Percentiles rank a stretch among this genome's conserved stretches.
These are phyloP conservation scores for Cosmorhoe ocellata DNA, from an alignment of 2,888 invertebrate species.

Conservation along the genomic window DNA sequence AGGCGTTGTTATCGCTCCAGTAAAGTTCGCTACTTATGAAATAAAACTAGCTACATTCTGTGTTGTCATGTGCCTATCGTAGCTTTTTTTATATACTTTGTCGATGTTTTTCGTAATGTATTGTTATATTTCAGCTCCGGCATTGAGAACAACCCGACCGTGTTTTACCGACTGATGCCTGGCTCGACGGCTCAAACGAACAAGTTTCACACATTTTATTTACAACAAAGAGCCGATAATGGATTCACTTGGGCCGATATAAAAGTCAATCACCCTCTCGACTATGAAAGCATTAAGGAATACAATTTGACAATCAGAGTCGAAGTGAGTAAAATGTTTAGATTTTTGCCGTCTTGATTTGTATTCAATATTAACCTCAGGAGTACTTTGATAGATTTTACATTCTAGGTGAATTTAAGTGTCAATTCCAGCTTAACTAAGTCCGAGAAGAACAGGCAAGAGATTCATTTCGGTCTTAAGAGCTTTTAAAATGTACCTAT, in stretches of 20 bases:
- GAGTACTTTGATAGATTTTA: too few species aligned
- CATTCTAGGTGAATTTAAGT: too few species aligned
- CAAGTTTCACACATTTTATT: constrained; percentile 96
- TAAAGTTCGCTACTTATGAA: constrained; percentile 27
- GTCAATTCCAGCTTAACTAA: too few species aligned
- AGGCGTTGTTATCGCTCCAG: constrained; percentile 27
- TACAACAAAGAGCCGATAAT: constrained; percentile 96
- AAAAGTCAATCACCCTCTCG: constrained; percentile 97
- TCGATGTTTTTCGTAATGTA: constrained; percentile 41
- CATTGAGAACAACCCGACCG: constrained; percentile 97
- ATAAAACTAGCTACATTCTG: constrained; percentile 29
- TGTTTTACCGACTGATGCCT: constrained; percentile 97
- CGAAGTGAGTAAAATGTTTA: constrained; percentile 89
- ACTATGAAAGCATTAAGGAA: constrained; percentile 97
- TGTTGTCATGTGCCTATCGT: constrained; percentile 60
- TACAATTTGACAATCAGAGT: constrained; percentile 97
- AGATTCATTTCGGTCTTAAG: too few species aligned
- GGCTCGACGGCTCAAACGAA: constrained; percentile 98
- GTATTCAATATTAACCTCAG: too few species aligned
- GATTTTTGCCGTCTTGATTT: too few species aligned
- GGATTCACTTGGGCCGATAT: constrained; percentile 97
- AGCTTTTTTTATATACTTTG: constrained; percentile 22
- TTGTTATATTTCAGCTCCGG: constrained; percentile 89
- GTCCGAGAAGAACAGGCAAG: too few species aligned
- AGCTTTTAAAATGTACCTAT: too few species aligned